phyloP scores from a whole-genome alignment of 2,113 vertebrate genomes.

The Eptesicus fuscus region DNA sequence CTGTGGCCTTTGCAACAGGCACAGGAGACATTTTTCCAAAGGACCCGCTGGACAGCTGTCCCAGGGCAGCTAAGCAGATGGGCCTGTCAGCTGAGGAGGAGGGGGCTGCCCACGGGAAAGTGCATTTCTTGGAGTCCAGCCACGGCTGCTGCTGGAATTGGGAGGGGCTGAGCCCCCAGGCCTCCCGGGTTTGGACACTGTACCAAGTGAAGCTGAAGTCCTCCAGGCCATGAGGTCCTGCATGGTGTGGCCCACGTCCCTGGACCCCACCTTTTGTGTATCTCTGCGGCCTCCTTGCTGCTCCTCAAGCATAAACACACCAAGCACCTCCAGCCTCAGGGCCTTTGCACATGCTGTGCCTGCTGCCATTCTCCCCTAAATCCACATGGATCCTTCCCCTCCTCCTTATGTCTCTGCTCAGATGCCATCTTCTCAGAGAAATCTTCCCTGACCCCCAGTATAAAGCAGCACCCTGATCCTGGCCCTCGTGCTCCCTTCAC shows the following conservation, averaged over 20 bases:
- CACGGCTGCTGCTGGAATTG: background rate
- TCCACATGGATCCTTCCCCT: background rate
- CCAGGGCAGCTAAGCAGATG: background rate
- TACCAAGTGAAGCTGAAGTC: background rate
- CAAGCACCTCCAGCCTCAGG: background rate
- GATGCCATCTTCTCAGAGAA: background rate
- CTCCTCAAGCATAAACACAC: background rate
- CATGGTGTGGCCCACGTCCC: background rate
- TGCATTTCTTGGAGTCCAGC: background rate
- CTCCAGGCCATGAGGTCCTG: accelerated
- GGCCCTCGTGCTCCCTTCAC: background rate
- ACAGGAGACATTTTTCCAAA: background rate
- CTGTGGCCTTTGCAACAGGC: background rate
- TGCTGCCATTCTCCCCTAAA: accelerated
- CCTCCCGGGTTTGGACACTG: background rate
- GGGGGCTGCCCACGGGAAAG: background rate
- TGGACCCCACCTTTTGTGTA: background rate
- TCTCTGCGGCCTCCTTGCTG: background rate
- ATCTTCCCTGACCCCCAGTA: no score
- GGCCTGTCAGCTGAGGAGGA: background rate
- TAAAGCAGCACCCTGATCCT: background rate
- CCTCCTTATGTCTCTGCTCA: background rate
- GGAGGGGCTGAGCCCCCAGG: background rate
- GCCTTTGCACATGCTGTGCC: background rate
- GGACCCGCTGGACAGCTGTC: background rate